A percentile compares a stretch with the other conserved stretches of the same genome.
Evolutionary conservation across 2,797 vertebrate genomes (phyloP).

Genomic region (Fratercula arctica): DNA sequence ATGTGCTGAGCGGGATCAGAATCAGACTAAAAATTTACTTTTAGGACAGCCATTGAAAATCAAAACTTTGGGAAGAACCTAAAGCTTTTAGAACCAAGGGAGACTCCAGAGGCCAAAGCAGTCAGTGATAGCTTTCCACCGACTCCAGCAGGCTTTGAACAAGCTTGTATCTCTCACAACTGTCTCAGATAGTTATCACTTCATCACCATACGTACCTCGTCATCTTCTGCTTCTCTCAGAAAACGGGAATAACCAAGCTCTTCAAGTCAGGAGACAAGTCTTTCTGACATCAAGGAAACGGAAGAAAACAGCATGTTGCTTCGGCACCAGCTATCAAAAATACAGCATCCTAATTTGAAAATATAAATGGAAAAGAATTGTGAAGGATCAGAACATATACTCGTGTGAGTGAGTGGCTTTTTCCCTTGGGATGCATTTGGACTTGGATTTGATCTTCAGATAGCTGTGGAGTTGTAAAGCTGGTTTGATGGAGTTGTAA

Average conservation of each 20-base stretch:
- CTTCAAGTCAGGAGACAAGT: neutral
- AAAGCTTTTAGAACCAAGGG: neutral
- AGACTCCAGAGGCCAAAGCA: neutral
- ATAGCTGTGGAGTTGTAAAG: neutral
- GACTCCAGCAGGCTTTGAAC: neutral
- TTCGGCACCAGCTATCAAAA: neutral
- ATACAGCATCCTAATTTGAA: neutral
- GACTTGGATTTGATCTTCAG: neutral
- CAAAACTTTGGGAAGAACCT: neutral
- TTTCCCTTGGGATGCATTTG: neutral
- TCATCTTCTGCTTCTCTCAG: constrained; percentile 35
- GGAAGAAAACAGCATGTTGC: neutral
- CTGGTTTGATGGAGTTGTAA: neutral
- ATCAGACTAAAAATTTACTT: neutral
- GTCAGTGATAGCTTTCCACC: neutral
- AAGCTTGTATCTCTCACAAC: neutral
- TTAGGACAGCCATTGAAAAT: neutral
- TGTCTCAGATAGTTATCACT: neutral
- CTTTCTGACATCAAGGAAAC: neutral
- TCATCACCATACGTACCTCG: neutral
- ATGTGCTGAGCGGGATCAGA: neutral
- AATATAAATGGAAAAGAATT: neutral
- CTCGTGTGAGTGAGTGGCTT: neutral
- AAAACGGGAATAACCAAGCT: constrained; percentile 46
- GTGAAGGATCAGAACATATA: neutral